phyloP scores from a whole-genome alignment of 2,797 vertebrate species.

The Heterohyrax brucei region DNA sequence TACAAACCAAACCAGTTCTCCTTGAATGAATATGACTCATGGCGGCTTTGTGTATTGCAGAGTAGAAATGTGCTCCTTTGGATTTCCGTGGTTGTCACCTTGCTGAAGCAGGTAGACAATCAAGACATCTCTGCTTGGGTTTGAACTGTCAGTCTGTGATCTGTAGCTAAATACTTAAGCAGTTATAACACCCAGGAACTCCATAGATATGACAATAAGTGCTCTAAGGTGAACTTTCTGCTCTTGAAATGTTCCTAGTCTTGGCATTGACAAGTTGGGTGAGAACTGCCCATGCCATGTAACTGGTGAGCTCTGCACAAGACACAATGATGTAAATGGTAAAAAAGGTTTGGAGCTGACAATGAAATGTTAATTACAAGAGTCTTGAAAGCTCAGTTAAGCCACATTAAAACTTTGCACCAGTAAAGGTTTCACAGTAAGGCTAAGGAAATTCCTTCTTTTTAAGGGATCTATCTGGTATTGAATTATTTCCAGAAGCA shows the following conservation, averaged over 20 bases:
- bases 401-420: not conserved
- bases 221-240: not conserved
- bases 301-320: fast-evolving
- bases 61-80: not conserved
- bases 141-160: too few species aligned
- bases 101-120: too few species aligned
- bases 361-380: not conserved
- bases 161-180: too few species aligned
- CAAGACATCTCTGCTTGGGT: too few species aligned
- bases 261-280: not conserved
- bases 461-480: not conserved
- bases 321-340: not conserved
- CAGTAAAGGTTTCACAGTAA: not conserved
- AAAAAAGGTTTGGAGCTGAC: not conserved
- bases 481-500: not conserved
- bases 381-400: not conserved
- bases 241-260: not conserved
- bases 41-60: not conserved
- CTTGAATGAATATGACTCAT: not conserved
- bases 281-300: too few species aligned
- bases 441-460: not conserved
- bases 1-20: not conserved
- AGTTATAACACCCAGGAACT: too few species aligned
- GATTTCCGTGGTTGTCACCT: too few species aligned
- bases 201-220: not conserved